These are phyloP conservation scores for Strix uralensis DNA, from an alignment of 2,113 vertebrate species.

Conservation along the genomic window DNA sequence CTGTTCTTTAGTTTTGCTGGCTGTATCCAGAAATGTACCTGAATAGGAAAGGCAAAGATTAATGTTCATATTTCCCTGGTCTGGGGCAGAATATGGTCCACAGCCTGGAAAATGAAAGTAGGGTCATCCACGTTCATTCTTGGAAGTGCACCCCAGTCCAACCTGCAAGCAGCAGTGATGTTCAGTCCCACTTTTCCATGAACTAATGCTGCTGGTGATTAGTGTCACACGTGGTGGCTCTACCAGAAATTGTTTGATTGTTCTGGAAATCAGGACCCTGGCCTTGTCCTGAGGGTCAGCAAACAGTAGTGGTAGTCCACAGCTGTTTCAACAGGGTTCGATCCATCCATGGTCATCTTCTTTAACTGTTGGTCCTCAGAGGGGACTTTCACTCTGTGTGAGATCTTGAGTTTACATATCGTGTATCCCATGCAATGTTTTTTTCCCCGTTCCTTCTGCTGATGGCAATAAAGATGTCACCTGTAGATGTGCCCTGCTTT, in stretches of 20 bases:
- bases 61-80: neutral
- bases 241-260: neutral
- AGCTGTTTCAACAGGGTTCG: neutral
- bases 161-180: neutral
- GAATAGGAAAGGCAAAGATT: neutral
- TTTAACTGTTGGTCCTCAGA: neutral
- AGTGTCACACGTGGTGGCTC: neutral
- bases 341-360: neutral
- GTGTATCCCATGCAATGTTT: accelerated
- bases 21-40: neutral
- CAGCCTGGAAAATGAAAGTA: neutral
- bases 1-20: neutral
- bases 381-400: neutral
- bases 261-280: neutral
- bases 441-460: neutral
- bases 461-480: neutral
- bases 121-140: neutral
- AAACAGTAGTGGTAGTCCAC: neutral
- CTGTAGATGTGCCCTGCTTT: neutral
- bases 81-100: neutral
- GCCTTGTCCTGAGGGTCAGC: neutral
- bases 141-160: neutral
- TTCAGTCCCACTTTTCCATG: neutral
- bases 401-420: accelerated
- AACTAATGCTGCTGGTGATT: neutral